phyloP scores from a whole-genome alignment of 2,888 invertebrate species.

The Cremastinae sp. region DNA sequence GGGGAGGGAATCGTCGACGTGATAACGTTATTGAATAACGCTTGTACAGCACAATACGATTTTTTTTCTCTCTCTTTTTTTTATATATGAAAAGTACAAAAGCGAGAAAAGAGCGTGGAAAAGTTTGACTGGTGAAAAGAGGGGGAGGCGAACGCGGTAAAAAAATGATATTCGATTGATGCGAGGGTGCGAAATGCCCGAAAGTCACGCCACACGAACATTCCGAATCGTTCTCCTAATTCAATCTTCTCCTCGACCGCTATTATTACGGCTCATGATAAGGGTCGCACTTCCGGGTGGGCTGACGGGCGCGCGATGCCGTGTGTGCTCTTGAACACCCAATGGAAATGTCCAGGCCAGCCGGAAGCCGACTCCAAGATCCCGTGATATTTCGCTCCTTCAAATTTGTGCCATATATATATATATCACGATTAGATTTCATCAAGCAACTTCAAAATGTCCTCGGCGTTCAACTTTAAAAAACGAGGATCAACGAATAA shows the following conservation, averaged over 20 bases:
- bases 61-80: too few species aligned
- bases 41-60: constrained; percentile 13
- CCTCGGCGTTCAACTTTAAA: neutral
- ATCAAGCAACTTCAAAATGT: neutral
- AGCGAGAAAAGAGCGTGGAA: constrained; percentile 12
- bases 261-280: constrained; percentile 42
- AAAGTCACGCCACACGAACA: constrained; percentile 60
- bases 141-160: too few species aligned
- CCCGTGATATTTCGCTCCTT: constrained; percentile 26
- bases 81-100: constrained; percentile 18
- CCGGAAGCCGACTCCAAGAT: constrained; percentile 16
- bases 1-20: constrained; percentile 5
- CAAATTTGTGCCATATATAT: constrained; percentile 17
- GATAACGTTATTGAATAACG: constrained; percentile 43
- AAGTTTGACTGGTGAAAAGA: constrained; percentile 1
- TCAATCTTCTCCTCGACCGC: constrained; percentile 37
- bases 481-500: too few species aligned
- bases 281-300: constrained; percentile 34
- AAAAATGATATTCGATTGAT: constrained; percentile 48
- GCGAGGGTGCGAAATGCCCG: constrained; percentile 46
- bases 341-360: neutral
- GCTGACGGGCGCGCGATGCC: constrained; percentile 19
- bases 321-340: constrained; percentile 20
- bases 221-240: constrained; percentile 43
- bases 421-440: constrained; percentile 4